phyloP scores from a whole-genome alignment of 2,113 vertebrate species.

The Nerophis lumbriciformis region DNA sequence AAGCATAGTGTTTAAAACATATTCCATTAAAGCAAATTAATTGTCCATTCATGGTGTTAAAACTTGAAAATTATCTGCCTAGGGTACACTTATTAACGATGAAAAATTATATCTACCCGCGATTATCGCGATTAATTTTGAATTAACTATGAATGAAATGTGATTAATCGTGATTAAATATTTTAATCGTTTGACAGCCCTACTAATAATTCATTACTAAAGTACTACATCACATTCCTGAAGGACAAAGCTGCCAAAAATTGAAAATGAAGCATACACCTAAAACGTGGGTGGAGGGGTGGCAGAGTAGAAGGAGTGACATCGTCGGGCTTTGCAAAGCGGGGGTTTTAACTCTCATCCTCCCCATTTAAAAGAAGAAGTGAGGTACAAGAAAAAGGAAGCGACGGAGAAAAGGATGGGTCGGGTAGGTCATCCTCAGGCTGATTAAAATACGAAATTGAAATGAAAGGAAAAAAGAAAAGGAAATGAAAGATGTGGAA shows the following conservation, averaged over 20 bases:
- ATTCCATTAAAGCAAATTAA: no score
- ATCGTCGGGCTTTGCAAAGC: slow-evolving; percentile 62
- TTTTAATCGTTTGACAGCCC: no score
- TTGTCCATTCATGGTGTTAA: no score
- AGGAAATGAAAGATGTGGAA: not conserved
- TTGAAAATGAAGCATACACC: slow-evolving; percentile 32
- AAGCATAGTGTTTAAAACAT: no score
- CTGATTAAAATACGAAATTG: slow-evolving; percentile 7
- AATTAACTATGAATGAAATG: no score
- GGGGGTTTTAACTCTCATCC: slow-evolving; percentile 47
- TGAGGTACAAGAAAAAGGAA: slow-evolving; percentile 30
- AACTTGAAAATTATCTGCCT: no score
- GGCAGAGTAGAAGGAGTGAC: slow-evolving; percentile 15
- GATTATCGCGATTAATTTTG: no score
- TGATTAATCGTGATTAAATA: no score
- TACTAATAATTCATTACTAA: not conserved
- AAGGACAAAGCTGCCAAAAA: not conserved
- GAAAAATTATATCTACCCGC: no score
- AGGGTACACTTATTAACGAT: no score
- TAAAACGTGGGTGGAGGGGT: slow-evolving; percentile 56
- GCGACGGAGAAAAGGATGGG: slow-evolving; percentile 32
- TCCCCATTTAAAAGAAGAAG: slow-evolving; percentile 29
- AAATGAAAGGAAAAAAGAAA: not conserved
- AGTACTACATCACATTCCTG: not conserved
- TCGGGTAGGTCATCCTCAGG: slow-evolving; percentile 27